A percentile compares a stretch with the other conserved stretches of the same genome.
phyloP scores from a whole-genome alignment of 2,113 vertebrate genomes.

The Lophura nycthemera region DNA sequence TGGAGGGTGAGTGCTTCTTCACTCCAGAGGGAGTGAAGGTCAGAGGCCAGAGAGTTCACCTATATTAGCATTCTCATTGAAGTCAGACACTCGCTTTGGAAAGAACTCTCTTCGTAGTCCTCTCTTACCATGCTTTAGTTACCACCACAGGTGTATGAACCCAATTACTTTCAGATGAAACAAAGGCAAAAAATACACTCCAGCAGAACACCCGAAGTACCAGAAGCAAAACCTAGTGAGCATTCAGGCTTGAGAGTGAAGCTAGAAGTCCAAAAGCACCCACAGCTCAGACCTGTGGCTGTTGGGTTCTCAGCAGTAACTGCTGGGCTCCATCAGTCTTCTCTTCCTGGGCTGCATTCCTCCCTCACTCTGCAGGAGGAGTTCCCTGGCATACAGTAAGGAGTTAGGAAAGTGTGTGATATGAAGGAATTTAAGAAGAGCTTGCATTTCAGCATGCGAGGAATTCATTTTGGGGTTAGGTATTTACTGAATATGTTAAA shows the following conservation, averaged over 20 bases:
- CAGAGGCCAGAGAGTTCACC: background rate
- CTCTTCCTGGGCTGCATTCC: background rate
- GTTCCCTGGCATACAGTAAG: background rate
- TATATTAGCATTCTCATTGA: background rate
- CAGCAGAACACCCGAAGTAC: background rate
- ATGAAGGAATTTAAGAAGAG: background rate
- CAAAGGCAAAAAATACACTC: background rate
- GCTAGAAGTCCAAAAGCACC: background rate
- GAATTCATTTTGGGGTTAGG: slow-evolving; percentile 1
- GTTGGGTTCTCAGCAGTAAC: background rate
- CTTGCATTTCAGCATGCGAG: background rate
- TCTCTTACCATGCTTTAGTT: background rate
- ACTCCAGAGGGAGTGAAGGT: no score
- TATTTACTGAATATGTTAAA: background rate
- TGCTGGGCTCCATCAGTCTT: background rate
- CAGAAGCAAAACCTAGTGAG: background rate
- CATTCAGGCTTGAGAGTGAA: background rate
- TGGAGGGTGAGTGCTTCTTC: background rate
- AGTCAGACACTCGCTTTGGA: background rate
- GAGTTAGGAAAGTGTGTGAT: background rate
- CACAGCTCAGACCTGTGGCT: background rate
- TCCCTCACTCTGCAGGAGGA: background rate
- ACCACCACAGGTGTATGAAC: background rate
- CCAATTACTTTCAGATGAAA: background rate
- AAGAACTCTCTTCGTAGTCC: background rate